Conservation (phyloP, 64 coral and sea anemone genomes). For the Stylophora pistillata region DNA sequence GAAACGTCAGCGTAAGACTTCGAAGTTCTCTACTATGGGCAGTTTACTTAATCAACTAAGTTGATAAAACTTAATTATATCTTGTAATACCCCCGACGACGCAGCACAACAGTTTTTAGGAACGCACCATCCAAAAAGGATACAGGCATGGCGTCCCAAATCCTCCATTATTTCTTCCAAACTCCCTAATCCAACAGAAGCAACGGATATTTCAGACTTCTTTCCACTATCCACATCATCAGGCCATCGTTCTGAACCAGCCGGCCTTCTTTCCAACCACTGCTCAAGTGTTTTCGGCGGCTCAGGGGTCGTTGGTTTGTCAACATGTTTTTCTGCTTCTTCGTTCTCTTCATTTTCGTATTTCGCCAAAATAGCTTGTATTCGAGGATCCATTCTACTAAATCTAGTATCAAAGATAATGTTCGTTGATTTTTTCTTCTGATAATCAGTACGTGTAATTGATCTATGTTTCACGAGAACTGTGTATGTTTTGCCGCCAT, state of each 20-base stretch:
- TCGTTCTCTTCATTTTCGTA: conserved; percentile 64
- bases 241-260: conserved; percentile 70
- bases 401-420: background rate
- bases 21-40: no score
- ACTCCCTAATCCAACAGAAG: conserved; percentile 80
- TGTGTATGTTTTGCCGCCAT: background rate
- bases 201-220: conserved; percentile 52
- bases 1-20: no score
- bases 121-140: conserved; percentile 27
- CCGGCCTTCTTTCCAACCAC: conserved; percentile 49
- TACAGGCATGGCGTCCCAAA: conserved; percentile 73
- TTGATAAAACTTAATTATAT: no score
- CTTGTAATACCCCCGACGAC: no score
- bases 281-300: conserved; percentile 77
- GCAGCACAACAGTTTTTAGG: no score
- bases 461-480: background rate
- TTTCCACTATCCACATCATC: conserved; percentile 11
- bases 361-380: conserved; percentile 79
- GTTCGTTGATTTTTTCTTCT: background rate
- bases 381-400: conserved; percentile 74
- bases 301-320: conserved; percentile 43
- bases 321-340: conserved; percentile 37
- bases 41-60: no score
- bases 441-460: background rate
- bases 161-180: conserved; percentile 84